Conservation (phyloP, 2,113 vertebrate genomes). For the Percopsis transmontana region DNA sequence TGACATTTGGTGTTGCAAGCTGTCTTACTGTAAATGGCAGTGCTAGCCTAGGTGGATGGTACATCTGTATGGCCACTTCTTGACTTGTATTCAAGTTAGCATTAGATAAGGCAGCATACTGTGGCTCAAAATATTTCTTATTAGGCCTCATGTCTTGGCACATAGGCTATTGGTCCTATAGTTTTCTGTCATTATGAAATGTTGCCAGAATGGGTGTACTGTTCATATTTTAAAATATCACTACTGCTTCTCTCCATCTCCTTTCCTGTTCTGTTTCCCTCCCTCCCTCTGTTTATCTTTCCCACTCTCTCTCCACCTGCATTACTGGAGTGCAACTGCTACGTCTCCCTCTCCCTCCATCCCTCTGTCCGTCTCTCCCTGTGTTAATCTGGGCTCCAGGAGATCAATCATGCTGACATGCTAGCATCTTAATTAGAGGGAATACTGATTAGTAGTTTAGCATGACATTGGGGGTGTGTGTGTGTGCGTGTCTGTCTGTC, state of each 20-base stretch:
- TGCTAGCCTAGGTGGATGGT: neutral
- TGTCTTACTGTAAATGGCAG: slow-evolving; percentile 20
- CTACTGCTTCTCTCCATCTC: neutral
- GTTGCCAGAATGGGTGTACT: too few relatives aligned
- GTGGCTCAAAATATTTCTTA: neutral
- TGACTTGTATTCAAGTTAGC: neutral
- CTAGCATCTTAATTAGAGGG: neutral
- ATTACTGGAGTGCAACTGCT: too few relatives aligned
- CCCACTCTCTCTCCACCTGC: neutral
- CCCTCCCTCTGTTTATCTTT: neutral
- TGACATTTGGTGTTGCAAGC: slow-evolving; percentile 17
- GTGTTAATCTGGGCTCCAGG: neutral
- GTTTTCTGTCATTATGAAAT: too few relatives aligned
- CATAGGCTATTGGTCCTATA: too few relatives aligned
- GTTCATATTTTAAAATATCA: too few relatives aligned
- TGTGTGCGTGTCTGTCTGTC: slow-evolving; percentile 1
- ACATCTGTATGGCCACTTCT: neutral
- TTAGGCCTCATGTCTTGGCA: too few relatives aligned
- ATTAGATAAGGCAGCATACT: neutral
- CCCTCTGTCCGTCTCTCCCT: neutral
- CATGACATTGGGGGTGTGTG: neutral
- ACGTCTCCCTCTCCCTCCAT: neutral
- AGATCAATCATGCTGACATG: neutral
- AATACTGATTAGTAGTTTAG: neutral
- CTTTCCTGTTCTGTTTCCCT: neutral